phyloP scores from a whole-genome alignment of 2,888 invertebrate species.

The Cosmopolites sordidus region DNA sequence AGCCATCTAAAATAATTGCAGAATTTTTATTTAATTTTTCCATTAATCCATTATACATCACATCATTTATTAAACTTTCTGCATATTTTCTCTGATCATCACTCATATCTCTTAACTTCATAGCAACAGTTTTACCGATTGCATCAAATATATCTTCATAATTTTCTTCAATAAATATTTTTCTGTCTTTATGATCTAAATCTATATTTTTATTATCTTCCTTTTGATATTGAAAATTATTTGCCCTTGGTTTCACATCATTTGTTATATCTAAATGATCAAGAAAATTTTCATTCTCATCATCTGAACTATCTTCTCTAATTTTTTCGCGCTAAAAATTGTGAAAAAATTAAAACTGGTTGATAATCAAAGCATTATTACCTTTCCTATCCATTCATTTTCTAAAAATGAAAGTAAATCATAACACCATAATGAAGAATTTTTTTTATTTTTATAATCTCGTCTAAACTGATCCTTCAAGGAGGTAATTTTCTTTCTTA shows the following conservation, averaged over 20 bases:
- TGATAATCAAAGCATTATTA: constrained; percentile 6
- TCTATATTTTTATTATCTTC: constrained; percentile 1
- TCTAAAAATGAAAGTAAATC: constrained; percentile 31
- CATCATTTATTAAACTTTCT: constrained; percentile 30
- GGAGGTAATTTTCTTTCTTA: constrained; percentile 29
- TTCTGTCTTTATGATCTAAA: constrained; percentile 8
- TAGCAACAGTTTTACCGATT: constrained; percentile 32
- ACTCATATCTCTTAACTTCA: constrained; percentile 33
- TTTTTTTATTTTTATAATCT: constrained; percentile 13
- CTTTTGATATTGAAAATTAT: constrained; percentile 2
- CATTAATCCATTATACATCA: constrained; percentile 37
- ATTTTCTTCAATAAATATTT: constrained; percentile 9
- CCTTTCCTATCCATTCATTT: constrained; percentile 17
- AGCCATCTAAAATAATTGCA: not conserved
- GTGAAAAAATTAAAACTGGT: constrained; percentile 2
- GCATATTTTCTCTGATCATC: constrained; percentile 32
- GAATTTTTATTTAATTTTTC: constrained; percentile 28
- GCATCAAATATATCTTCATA: constrained; percentile 32
- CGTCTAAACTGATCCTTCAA: constrained; percentile 31
- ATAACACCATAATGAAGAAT: constrained; percentile 32
- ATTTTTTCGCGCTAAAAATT: constrained; percentile 13
- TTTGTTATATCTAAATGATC: not conserved
- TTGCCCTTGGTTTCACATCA: not conserved
- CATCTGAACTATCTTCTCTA: constrained; percentile 25
- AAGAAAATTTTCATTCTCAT: constrained; percentile 12